A percentile compares a stretch with the other conserved stretches of the same genome.
Conservation (phyloP, 2,113 vertebrate species). For the Gavia stellata region DNA sequence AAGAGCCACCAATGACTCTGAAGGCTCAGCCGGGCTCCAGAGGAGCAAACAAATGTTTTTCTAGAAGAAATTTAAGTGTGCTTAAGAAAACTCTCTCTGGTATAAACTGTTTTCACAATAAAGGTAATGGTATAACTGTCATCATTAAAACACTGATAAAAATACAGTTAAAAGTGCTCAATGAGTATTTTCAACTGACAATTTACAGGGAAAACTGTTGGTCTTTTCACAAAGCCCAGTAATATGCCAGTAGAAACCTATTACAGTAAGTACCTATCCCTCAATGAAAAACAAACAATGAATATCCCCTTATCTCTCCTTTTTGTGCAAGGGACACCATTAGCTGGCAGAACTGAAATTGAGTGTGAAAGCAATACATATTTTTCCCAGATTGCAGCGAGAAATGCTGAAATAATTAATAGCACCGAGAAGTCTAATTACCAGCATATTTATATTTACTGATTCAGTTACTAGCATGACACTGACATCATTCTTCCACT, state of each 20-base stretch:
- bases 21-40: fast-evolving
- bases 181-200: fast-evolving
- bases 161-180: not conserved
- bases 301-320: not conserved
- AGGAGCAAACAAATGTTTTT: not conserved
- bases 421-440: not conserved
- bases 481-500: not conserved
- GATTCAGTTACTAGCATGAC: not conserved
- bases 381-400: not conserved
- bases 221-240: not conserved
- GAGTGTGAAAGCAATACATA: not conserved
- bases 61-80: not conserved
- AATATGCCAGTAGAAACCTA: not conserved
- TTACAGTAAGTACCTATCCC: not conserved
- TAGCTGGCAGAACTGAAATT: not conserved
- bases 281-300: not conserved
- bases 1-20: not conserved
- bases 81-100: not conserved
- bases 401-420: not conserved
- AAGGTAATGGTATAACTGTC: not conserved
- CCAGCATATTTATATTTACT: not conserved
- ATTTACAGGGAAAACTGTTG: not conserved
- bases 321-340: not conserved
- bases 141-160: not conserved
- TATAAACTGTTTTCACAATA: not conserved